A percentile compares a stretch with the other conserved stretches of the same genome.
These are phyloP conservation scores for Apis cerana DNA, from an alignment of 1,140 invertebrate species.

Conservation along the genomic window DNA sequence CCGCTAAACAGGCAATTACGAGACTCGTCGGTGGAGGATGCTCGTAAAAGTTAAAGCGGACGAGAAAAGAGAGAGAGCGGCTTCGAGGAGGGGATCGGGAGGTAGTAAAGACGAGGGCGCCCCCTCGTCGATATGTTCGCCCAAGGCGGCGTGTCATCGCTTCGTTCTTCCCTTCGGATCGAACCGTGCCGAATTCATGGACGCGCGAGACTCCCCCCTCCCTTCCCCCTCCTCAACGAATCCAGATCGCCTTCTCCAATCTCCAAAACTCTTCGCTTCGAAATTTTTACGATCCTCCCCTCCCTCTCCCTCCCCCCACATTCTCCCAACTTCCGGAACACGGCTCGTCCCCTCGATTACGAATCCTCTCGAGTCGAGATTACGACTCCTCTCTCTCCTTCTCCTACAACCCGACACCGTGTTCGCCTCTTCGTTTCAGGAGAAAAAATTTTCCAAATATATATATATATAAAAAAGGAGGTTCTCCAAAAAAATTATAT, in stretches of 20 bases:
- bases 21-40: slow-evolving; percentile 64
- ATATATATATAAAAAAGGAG: too few species aligned
- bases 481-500: too few species aligned
- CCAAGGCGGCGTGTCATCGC: slow-evolving; percentile 65
- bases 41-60: slow-evolving; percentile 65
- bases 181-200: slow-evolving; percentile 70
- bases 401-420: too few species aligned
- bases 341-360: too few species aligned
- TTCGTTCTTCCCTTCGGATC: slow-evolving; percentile 59
- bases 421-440: too few species aligned
- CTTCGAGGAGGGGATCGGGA: neutral
- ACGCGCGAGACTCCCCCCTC: slow-evolving; percentile 57
- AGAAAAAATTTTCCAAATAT: too few species aligned
- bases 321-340: too few species aligned
- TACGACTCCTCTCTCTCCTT: too few species aligned
- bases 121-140: slow-evolving; percentile 60
- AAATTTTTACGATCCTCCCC: slow-evolving; percentile 17
- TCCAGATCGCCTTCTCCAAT: slow-evolving; percentile 39
- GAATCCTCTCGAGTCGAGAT: too few species aligned
- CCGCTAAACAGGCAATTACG: slow-evolving; percentile 69
- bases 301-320: too few species aligned
- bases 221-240: slow-evolving; percentile 17
- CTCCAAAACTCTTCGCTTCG: neutral
- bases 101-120: neutral
- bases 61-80: slow-evolving; percentile 8